phyloP scores from a whole-genome alignment of 23 tunicate genomes.

The Trididemnum miniatum region DNA sequence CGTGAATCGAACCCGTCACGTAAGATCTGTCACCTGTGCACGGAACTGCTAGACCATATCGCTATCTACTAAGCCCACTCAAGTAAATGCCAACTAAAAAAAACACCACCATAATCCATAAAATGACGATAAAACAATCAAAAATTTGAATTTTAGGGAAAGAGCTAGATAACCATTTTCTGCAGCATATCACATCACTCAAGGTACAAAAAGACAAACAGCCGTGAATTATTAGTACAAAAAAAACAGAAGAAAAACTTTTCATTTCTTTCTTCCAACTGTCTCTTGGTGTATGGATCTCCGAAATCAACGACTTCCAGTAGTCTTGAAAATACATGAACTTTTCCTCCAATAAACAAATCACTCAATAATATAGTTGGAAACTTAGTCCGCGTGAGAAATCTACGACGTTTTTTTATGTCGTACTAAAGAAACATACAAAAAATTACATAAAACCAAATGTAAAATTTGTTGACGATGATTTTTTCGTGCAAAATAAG shows the following conservation, averaged over 20 bases:
- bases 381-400: conserved; percentile 76
- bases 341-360: conserved; percentile 76
- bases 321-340: conserved; percentile 75
- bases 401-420: conserved; percentile 71
- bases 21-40: too few species aligned
- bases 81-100: background rate
- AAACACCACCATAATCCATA: background rate
- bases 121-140: background rate
- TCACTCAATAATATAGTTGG: conserved; percentile 45
- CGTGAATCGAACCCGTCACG: too few species aligned
- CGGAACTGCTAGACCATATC: too few species aligned
- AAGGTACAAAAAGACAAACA: too few species aligned
- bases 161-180: background rate
- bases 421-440: conserved; percentile 66
- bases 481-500: too few species aligned
- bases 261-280: conserved; percentile 69
- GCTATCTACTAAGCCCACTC: too few species aligned
- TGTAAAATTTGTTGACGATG: too few species aligned
- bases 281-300: conserved; percentile 68
- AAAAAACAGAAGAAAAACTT: conserved; percentile 38
- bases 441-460: too few species aligned
- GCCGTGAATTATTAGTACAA: too few species aligned
- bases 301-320: conserved; percentile 75
- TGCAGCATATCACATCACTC: too few species aligned
- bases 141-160: background rate